Evolutionary conservation across 2,113 vertebrate species (phyloP), one percentile per base, ranked within the genome.

Genomic region (Orientallactaga bullata): DNA sequence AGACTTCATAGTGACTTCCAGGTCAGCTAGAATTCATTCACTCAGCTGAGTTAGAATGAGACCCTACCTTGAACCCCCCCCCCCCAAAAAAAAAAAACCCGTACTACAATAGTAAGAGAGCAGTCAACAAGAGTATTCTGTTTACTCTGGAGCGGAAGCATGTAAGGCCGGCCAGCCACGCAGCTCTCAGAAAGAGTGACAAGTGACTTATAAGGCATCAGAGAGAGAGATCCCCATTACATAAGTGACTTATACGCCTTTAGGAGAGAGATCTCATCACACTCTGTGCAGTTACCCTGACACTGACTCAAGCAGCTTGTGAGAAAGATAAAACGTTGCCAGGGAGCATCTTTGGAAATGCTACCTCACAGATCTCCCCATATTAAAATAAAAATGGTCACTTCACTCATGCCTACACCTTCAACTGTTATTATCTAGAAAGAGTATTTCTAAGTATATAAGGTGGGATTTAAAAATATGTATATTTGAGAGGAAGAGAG

Each of bases 271-370:
- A 51, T n/a, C 73, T 37, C 63, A 47, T 42, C 9, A 0, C 23
- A 68, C 83, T 91, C 79, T 39, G 12, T 61, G 18, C 10, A 85
- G 42, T 66, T 88, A 84, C 24, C 66, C 15, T 87, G 68, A 18
- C 23, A 84, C 79, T 66, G 55, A 83, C 74, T 39, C 42, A 47
- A 8, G 5, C 42, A 82, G 63, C 37, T 61, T 92, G 63, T 15
- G 58, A 90, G 63, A 89, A 82, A 89, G 15, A 35, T 16, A 90
- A 91, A 88, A 88, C 61, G 55, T 28, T 85, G 28, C 15, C 63
- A 58, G 39, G 37, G 21, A 79, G 26, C 69, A 61, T 71, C 65
- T 83, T 85, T 63, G 77, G 23, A 85, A 51, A 12, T 82, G 81
- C 32, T 61, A 47, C 58, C 37, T 66, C 21, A 26, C 5, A 24